A percentile compares a stretch with the other conserved stretches of the same genome.
Conservation (phyloP, 2,113 vertebrate genomes). For the Archocentrus centrarchus region DNA sequence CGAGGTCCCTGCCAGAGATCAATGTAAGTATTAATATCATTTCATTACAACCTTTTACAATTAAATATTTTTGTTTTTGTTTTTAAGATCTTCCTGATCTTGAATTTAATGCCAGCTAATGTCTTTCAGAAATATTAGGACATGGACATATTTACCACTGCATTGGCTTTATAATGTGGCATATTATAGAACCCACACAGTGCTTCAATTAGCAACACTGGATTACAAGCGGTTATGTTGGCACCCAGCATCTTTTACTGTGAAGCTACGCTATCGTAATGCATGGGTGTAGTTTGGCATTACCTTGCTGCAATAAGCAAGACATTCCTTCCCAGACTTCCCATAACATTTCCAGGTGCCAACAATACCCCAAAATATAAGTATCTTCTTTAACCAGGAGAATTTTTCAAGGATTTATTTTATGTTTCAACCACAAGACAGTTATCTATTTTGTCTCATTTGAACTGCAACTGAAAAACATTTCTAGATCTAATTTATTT, state of each 20-base stretch:
- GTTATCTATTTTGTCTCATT: background rate
- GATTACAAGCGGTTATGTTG: background rate
- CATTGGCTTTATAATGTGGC: background rate
- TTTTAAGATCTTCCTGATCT: background rate
- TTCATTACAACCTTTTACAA: background rate
- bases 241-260: background rate
- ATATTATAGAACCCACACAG: background rate
- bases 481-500: background rate
- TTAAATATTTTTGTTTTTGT: background rate
- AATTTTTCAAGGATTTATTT: too few species aligned
- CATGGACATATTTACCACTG: background rate
- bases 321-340: too few species aligned
- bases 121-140: background rate
- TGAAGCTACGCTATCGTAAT: background rate
- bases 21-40: background rate
- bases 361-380: too few species aligned
- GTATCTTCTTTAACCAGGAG: background rate
- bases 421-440: background rate
- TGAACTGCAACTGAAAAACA: background rate
- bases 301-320: background rate
- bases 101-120: background rate
- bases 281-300: background rate
- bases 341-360: too few species aligned
- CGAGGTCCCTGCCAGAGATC: constrained; percentile 84
- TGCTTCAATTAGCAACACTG: background rate